phyloP scores from a whole-genome alignment of 1,140 invertebrate genomes.

The Drosophila fuyamai region DNA sequence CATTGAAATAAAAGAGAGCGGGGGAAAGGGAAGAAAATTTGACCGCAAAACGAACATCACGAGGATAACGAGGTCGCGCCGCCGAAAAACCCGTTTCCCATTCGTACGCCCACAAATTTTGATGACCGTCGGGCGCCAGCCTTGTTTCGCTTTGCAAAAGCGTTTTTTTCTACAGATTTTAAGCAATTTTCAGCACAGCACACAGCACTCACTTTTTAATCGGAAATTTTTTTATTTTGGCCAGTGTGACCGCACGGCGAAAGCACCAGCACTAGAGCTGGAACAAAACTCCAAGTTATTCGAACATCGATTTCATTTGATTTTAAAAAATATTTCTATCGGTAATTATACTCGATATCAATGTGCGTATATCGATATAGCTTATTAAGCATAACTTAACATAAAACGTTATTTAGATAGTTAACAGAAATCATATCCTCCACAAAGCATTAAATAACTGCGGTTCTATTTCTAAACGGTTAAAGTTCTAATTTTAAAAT shows the following conservation, averaged over 20 bases:
- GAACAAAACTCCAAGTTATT: too few species aligned
- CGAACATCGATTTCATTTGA: too few species aligned
- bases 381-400: too few species aligned
- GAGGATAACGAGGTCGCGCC: slow-evolving; percentile 30
- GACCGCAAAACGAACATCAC: slow-evolving; percentile 38
- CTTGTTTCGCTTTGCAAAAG: slow-evolving; percentile 4
- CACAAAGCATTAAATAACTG: too few species aligned
- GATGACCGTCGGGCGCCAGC: neutral
- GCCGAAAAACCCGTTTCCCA: slow-evolving; percentile 1
- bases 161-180: slow-evolving; percentile 5
- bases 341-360: too few species aligned
- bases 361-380: too few species aligned
- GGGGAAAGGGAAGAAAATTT: slow-evolving; percentile 18
- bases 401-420: too few species aligned
- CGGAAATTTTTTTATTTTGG: slow-evolving; percentile 40
- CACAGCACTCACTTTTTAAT: slow-evolving; percentile 28
- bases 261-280: neutral
- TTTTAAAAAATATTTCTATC: too few species aligned
- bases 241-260: slow-evolving; percentile 25
- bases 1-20: slow-evolving; percentile 17
- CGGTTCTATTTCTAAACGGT: too few species aligned
- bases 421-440: too few species aligned
- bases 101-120: neutral
- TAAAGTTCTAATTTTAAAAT: too few species aligned
- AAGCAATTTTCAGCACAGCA: slow-evolving; percentile 27